Evolutionary conservation across 2,888 invertebrate species (phyloP).

Genomic region (Neoitamus cyanurus): DNA sequence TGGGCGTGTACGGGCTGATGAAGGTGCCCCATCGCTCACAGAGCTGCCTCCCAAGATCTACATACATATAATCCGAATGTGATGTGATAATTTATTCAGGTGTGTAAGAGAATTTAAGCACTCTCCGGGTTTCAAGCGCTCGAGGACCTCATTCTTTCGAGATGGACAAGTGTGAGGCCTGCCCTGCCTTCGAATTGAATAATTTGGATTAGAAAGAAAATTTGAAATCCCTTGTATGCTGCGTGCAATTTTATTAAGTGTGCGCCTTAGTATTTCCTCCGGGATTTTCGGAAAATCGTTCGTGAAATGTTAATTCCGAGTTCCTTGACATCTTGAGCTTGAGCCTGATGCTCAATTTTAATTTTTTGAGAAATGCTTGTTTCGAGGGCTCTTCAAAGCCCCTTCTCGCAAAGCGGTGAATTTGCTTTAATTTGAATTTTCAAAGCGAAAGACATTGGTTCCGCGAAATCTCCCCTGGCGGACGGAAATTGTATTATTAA

Average conservation of each 20-base stretch:
- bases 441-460: too few relatives aligned
- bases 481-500: not conserved
- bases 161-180: not conserved
- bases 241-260: not conserved
- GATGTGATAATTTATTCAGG: slow-evolving; percentile 29
- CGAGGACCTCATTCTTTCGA: not conserved
- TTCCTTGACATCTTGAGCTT: not conserved
- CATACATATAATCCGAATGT: not conserved
- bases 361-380: not conserved
- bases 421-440: too few relatives aligned
- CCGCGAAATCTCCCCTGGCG: too few relatives aligned
- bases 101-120: not conserved
- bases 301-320: not conserved
- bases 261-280: not conserved
- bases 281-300: not conserved
- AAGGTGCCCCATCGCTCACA: slow-evolving; percentile 20
- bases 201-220: not conserved
- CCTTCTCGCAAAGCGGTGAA: too few relatives aligned
- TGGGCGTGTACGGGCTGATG: slow-evolving; percentile 20
- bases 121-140: not conserved
- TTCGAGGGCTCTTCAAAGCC: too few relatives aligned
- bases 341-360: not conserved
- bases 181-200: not conserved
- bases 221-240: not conserved
- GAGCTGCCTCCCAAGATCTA: not conserved